These are phyloP conservation scores for Apeltes quadracus DNA, from an alignment of 2,113 vertebrate genomes.

Conservation along the genomic window DNA sequence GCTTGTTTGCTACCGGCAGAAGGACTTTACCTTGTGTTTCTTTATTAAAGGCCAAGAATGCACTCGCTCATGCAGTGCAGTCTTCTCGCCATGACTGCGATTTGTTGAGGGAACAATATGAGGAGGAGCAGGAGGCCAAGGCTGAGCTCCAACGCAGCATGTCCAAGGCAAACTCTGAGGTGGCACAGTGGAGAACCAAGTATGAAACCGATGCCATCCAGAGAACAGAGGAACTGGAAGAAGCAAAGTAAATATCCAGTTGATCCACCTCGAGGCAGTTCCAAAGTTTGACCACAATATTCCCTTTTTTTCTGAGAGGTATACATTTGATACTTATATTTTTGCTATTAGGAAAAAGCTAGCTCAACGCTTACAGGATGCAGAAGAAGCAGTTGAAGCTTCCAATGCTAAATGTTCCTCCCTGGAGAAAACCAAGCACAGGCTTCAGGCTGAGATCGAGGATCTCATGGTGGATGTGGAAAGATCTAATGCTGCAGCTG, in stretches of 20 bases:
- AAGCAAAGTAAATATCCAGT: constrained; percentile 34
- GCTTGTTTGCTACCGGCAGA: not conserved
- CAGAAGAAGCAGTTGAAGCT: constrained; percentile 48
- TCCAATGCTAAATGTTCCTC: constrained; percentile 56
- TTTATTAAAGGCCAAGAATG: constrained; percentile 54
- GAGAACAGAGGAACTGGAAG: constrained; percentile 42
- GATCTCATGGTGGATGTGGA: constrained; percentile 63
- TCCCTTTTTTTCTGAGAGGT: not conserved
- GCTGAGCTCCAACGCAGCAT: constrained; percentile 83
- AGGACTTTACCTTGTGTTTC: not conserved
- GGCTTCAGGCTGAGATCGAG: constrained; percentile 56
- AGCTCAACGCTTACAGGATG: constrained; percentile 50
- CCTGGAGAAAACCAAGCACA: constrained; percentile 62
- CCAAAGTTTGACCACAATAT: too few species aligned
- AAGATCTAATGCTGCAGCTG: constrained; percentile 52
- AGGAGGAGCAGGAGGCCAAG: constrained; percentile 63
- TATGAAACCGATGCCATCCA: constrained; percentile 92
- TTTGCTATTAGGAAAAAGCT: constrained; percentile 42
- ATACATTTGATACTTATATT: not conserved
- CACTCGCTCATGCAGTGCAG: constrained; percentile 58
- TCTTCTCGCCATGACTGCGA: constrained; percentile 60
- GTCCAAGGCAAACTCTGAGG: constrained; percentile 88
- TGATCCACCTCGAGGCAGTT: not conserved
- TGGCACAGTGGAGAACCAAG: constrained; percentile 92
- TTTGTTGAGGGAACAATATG: constrained; percentile 60